Evolutionary conservation across 2,797 vertebrate genomes (phyloP), one percentile per base, ranked within the genome.

Genomic region (Lycodopsis pacificus): DNA sequence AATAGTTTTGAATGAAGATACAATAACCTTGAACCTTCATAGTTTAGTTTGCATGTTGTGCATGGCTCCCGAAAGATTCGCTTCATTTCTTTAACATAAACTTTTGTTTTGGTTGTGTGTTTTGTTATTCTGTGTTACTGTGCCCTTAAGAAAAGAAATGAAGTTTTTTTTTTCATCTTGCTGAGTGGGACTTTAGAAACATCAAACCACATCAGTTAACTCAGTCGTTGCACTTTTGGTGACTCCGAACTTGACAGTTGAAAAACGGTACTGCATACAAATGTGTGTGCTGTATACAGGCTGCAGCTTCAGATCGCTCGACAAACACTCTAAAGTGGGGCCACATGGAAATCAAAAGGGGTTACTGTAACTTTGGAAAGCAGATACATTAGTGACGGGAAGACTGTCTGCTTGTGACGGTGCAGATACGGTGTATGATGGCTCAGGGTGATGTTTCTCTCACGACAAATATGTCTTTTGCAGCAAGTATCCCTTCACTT

Each of bases 21-120:
- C 17, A 53, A 51, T 32, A 53, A 51, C 48, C n/a, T 32, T 5
- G 34, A 22, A 61, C 56, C 1, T 22, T 62, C 56, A 34, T 25
- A 51, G 51, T 63, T 67, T 20, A 44, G 65, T 91, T 82, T 92
- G 94, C 94, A 92, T 93, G 93, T 75, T 22, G 64, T 88, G 93
- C 93, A 91, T 94, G 92, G 73, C 87, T 78, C 44, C 83, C 82
- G 54, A 78, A 54, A 65, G 59, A 67, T 74, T 42, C 79, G 76
- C 83, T 90, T 84, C 36, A 14, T 81, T 77, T 15, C 9, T 80
- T 74, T 73, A 25, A 58, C 40, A 58, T 71, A 53, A 57, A 66
- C 54, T 40, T 62, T 69, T 76, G 48, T 68, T 71, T 77, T 68
- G 40, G 36, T 34, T 74, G 38, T 77, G 77, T 62, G 58, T 78